phyloP scores from a whole-genome alignment of 2,113 vertebrate species.

The Etheostoma cragini region DNA sequence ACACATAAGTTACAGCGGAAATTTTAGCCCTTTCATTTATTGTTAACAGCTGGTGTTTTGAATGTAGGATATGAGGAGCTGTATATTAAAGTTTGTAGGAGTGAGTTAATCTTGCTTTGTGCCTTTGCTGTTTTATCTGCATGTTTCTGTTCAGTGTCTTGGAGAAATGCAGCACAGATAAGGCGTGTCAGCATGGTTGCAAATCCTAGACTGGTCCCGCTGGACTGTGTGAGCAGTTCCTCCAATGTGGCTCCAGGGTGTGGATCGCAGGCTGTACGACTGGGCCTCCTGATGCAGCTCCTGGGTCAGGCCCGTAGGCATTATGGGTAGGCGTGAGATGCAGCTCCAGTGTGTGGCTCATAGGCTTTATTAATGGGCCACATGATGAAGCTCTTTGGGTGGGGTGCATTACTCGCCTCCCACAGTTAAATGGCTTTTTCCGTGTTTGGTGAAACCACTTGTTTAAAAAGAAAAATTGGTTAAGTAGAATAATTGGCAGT shows the following conservation, averaged over 20 bases:
- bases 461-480: conserved; percentile 25
- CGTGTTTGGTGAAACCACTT: not conserved
- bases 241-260: conserved; percentile 63
- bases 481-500: conserved; percentile 10
- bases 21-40: conserved; percentile 26
- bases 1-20: conserved; percentile 45
- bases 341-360: conserved; percentile 41
- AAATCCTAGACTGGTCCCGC: conserved; percentile 60
- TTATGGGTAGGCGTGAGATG: conserved; percentile 42
- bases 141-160: conserved; percentile 56
- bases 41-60: conserved; percentile 34
- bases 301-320: conserved; percentile 25
- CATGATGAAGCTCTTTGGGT: conserved; percentile 28
- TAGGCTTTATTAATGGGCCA: conserved; percentile 23
- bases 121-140: conserved; percentile 39
- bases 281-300: conserved; percentile 59
- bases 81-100: conserved; percentile 22
- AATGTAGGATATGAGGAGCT: conserved; percentile 8
- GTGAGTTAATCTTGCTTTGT: conserved; percentile 23
- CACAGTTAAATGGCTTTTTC: conserved; percentile 19
- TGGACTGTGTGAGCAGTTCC: conserved; percentile 62
- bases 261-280: conserved; percentile 39
- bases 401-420: conserved; percentile 10
- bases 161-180: conserved; percentile 43
- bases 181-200: conserved; percentile 73